A percentile compares a stretch with the other conserved stretches of the same genome.
Conservation (phyloP, 2,797 vertebrate species). For the Psittacula echo region DNA sequence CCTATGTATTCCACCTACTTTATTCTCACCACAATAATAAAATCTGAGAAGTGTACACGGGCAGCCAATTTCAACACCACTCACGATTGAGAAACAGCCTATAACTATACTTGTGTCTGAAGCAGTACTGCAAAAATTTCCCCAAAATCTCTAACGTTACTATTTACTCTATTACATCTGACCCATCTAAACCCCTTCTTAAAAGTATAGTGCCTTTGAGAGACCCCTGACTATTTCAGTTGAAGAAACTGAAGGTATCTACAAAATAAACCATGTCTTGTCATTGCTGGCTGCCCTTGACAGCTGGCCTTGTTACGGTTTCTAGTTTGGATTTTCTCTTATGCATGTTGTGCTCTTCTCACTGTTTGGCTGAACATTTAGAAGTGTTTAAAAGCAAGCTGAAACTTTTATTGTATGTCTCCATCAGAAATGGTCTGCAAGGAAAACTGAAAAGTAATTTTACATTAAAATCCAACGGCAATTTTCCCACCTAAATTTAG, state of each 20-base stretch:
- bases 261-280: background rate
- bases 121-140: background rate
- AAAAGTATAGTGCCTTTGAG: background rate
- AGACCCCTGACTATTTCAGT: background rate
- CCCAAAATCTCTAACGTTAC: background rate
- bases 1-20: background rate
- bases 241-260: background rate
- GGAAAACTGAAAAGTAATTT: background rate
- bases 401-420: background rate
- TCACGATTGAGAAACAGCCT: background rate
- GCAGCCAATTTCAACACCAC: background rate
- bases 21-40: background rate
- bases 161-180: background rate
- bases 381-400: background rate
- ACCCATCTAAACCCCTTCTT: background rate
- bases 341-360: background rate
- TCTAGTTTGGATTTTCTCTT: background rate
- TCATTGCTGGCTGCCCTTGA: background rate
- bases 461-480: background rate
- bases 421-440: background rate
- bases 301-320: background rate
- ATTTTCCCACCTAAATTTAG: background rate
- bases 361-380: background rate
- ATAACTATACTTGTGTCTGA: background rate
- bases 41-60: background rate